These are phyloP conservation scores for Trididemnum clinides DNA, from an alignment of 23 tunicate genomes.

Conservation along the genomic window DNA sequence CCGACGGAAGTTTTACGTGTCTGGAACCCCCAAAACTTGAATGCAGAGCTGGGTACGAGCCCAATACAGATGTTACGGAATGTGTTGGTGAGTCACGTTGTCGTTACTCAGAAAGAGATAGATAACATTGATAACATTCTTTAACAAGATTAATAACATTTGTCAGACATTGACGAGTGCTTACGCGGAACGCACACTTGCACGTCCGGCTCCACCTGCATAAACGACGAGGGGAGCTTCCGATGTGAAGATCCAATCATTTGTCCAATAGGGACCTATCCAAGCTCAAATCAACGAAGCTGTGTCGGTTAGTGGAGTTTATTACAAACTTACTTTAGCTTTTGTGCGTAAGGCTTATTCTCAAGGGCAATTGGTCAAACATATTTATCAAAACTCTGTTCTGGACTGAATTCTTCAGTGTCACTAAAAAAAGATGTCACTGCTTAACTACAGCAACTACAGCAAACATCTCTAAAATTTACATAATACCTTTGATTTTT, in stretches of 20 bases:
- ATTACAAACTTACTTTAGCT: too few relatives aligned
- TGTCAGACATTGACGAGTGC: constrained; percentile 84
- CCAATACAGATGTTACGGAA: background rate
- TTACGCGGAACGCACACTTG: constrained; percentile 70
- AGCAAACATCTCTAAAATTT: too few relatives aligned
- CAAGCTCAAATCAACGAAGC: constrained; percentile 34
- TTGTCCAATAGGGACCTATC: constrained; percentile 60
- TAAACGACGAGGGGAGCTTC: constrained; percentile 80
- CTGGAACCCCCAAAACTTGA: constrained; percentile 45
- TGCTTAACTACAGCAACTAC: too few relatives aligned
- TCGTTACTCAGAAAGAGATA: background rate
- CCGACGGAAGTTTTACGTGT: constrained; percentile 74
- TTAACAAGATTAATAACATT: background rate
- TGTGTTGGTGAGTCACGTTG: constrained; percentile 45
- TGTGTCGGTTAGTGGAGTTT: constrained; percentile 67
- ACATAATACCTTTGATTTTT: too few relatives aligned
- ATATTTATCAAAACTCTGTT: background rate
- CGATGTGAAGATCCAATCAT: constrained; percentile 77
- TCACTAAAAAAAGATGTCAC: background rate
- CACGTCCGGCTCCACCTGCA: constrained; percentile 70
- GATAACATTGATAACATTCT: background rate
- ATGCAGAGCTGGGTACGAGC: constrained; percentile 65
- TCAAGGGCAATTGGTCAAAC: background rate
- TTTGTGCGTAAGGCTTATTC: too few relatives aligned
- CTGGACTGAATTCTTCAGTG: background rate